phyloP scores from a whole-genome alignment of 2,113 vertebrate species.

The Microcebus lehilahytsara region DNA sequence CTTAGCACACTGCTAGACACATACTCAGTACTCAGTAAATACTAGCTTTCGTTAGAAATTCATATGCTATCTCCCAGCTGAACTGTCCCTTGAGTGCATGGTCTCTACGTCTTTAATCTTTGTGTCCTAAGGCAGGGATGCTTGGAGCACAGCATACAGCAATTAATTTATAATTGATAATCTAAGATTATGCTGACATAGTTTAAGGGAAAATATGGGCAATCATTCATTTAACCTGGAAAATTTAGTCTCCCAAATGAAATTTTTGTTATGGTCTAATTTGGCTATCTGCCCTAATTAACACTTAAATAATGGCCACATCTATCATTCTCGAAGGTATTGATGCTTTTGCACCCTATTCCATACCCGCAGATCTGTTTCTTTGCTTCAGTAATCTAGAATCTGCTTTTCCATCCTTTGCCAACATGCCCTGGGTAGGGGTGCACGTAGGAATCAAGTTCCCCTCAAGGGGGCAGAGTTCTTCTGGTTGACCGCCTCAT shows the following conservation, averaged over 20 bases:
- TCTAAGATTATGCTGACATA: conserved; percentile 25
- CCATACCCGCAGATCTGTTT: neutral
- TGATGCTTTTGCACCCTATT: neutral
- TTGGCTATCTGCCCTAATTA: conserved; percentile 49
- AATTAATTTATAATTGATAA: conserved; percentile 40
- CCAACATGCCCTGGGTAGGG: neutral
- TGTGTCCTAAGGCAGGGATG: neutral
- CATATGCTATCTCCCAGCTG: neutral
- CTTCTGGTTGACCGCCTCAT: neutral
- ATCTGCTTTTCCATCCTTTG: neutral
- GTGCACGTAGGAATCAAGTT: neutral
- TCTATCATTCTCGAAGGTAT: neutral
- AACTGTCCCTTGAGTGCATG: neutral
- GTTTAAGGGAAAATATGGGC: conserved; percentile 31
- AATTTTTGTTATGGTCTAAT: conserved; percentile 44
- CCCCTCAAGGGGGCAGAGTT: neutral
- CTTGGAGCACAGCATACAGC: neutral
- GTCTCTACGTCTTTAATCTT: neutral
- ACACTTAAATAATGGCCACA: neutral
- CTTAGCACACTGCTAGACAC: neutral
- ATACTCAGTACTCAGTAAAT: neutral
- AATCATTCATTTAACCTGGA: conserved; percentile 48
- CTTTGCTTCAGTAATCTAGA: neutral
- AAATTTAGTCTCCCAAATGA: conserved; percentile 28
- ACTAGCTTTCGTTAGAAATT: neutral